Evolutionary conservation across 2,797 vertebrate genomes (phyloP).

Genomic region (Clamator glandarius): DNA sequence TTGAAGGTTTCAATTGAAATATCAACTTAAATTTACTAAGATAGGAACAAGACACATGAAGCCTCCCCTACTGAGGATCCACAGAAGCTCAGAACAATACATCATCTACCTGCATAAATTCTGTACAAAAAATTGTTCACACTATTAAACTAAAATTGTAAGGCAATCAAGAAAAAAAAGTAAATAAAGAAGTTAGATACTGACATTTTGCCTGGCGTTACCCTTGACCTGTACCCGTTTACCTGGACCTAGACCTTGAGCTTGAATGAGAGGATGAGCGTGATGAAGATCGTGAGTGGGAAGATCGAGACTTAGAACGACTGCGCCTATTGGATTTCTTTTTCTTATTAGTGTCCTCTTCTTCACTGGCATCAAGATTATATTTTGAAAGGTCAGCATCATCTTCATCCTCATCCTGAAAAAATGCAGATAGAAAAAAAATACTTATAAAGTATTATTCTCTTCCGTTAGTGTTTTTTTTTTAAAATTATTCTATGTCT

Average conservation of each 20-base stretch:
- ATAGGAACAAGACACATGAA: background rate
- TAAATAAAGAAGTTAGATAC: conserved; percentile 96
- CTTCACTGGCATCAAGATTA: conserved; percentile 91
- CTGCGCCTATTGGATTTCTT: conserved; percentile 84
- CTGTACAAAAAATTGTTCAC: background rate
- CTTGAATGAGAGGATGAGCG: conserved; percentile 94
- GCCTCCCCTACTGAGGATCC: background rate
- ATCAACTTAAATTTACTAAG: background rate
- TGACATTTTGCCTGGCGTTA: conserved; percentile 99
- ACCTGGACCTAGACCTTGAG: conserved; percentile 99
- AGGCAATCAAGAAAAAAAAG: conserved; percentile 72
- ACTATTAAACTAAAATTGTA: conserved; percentile 44
- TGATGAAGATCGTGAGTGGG: conserved; percentile 88
- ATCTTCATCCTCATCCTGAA: conserved; percentile 90
- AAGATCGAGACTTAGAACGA: conserved; percentile 89
- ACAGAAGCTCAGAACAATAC: background rate
- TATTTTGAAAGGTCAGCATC: conserved; percentile 97
- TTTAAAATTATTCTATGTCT: rapidly evolving
- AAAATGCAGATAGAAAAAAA: background rate
- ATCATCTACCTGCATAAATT: background rate
- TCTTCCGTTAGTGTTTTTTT: background rate
- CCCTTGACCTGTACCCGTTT: conserved; percentile 99
- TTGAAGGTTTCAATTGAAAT: background rate
- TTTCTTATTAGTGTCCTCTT: conserved; percentile 82
- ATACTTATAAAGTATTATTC: rapidly evolving